Evolutionary conservation across 2,113 vertebrate genomes (phyloP).

Genomic region (Cromileptes altivelis): DNA sequence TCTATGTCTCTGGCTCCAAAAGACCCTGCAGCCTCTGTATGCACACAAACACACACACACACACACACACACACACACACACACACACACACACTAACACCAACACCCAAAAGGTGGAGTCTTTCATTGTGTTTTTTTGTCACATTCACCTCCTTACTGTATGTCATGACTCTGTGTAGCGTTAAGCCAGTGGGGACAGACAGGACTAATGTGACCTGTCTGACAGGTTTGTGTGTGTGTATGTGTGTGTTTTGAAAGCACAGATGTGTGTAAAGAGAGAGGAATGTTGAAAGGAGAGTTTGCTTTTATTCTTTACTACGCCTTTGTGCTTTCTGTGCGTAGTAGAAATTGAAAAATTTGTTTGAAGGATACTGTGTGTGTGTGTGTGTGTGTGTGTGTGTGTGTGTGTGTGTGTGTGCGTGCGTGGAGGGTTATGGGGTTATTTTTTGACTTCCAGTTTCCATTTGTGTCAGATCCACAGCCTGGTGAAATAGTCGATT

Average conservation of each 20-base stretch:
- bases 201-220: slow-evolving; percentile 51
- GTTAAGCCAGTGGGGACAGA: slow-evolving; percentile 2
- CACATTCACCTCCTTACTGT: slow-evolving; percentile 3
- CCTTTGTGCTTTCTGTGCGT: slow-evolving; percentile 18
- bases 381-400: neutral
- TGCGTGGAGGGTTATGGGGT: neutral
- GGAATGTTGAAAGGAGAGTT: slow-evolving; percentile 53
- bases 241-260: slow-evolving; percentile 4
- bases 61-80: slow-evolving; percentile 13
- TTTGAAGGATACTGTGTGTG: neutral
- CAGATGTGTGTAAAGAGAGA: slow-evolving; percentile 10
- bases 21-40: neutral
- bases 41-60: neutral
- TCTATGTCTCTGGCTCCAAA: slow-evolving; percentile 51
- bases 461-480: slow-evolving; percentile 5
- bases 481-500: slow-evolving; percentile 10
- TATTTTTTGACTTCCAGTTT: slow-evolving; percentile 7
- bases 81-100: slow-evolving; percentile 4
- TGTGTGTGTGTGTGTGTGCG: neutral
- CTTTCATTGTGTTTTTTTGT: slow-evolving; percentile 27
- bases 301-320: slow-evolving; percentile 13
- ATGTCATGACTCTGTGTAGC: slow-evolving; percentile 2
- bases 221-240: slow-evolving; percentile 50
- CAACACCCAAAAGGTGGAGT: slow-evolving; percentile 17
- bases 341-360: neutral